These are phyloP conservation scores for Gari tellinella DNA, from an alignment of 2,888 invertebrate genomes.

Conservation along the genomic window DNA sequence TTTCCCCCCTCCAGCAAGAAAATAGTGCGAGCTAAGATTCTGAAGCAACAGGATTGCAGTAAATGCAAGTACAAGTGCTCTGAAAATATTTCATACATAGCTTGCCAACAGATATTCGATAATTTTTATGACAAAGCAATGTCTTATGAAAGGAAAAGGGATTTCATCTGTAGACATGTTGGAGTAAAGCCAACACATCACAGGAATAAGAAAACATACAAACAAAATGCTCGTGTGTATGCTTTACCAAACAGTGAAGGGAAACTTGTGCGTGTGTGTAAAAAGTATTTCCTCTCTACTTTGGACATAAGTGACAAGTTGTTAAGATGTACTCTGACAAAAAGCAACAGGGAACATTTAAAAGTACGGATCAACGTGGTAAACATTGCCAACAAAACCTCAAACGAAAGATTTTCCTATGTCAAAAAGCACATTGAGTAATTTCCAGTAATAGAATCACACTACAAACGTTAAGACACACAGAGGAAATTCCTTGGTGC, in stretches of 20 bases:
- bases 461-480: constrained; percentile 30
- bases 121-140: constrained; percentile 19
- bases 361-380: constrained; percentile 31
- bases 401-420: not conserved
- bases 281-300: constrained; percentile 33
- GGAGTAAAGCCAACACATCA: constrained; percentile 3
- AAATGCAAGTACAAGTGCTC: not conserved
- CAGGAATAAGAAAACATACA: constrained; percentile 11
- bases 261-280: constrained; percentile 23
- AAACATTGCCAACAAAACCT: constrained; percentile 47
- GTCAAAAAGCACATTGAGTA: constrained; percentile 34
- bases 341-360: constrained; percentile 29
- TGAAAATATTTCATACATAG: not conserved
- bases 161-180: constrained; percentile 34
- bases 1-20: too few relatives aligned
- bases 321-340: constrained; percentile 34
- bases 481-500: constrained; percentile 12
- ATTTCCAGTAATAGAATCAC: constrained; percentile 36
- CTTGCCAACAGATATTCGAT: constrained; percentile 11
- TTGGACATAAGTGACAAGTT: constrained; percentile 31
- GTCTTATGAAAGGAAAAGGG: constrained; percentile 28
- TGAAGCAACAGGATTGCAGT: too few relatives aligned
- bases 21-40: too few relatives aligned
- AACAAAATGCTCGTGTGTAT: constrained; percentile 19
- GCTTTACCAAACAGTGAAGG: constrained; percentile 25